Conservation (phyloP, 1,140 invertebrate species). For the Megalonaias nervosa region DNA sequence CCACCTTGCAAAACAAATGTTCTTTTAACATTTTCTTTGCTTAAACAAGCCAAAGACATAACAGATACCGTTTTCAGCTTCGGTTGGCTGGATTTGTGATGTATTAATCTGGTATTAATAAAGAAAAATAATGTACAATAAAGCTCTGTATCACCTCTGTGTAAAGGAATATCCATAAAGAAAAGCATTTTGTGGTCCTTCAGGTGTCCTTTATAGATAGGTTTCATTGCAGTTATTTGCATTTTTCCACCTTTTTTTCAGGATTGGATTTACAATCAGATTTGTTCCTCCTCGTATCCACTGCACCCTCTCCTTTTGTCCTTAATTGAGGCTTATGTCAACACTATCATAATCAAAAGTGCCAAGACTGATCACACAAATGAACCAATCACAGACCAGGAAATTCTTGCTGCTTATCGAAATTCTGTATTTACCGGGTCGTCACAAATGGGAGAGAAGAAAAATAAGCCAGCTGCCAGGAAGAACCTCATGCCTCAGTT, state of each 20-base stretch:
- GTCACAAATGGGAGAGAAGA: conserved; percentile 73
- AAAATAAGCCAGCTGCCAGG: conserved; percentile 11
- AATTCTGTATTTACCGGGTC: conserved; percentile 44
- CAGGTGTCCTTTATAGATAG: not conserved
- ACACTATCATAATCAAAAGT: conserved; percentile 87
- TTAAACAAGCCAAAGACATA: no score
- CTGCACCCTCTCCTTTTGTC: conserved; percentile 93
- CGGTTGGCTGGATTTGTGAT: not conserved
- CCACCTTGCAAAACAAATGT: no score
- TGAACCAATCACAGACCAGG: conserved; percentile 91
- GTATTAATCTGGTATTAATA: no score
- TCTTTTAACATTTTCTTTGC: no score
- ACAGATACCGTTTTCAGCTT: not conserved
- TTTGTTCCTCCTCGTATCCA: conserved; percentile 87
- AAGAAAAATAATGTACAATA: no score
- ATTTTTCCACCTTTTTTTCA: conserved; percentile 36
- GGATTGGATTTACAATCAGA: conserved; percentile 95
- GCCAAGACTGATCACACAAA: conserved; percentile 81
- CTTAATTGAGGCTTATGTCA: conserved; percentile 96
- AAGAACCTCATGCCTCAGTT: conserved; percentile 86
- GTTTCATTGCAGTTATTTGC: not conserved
- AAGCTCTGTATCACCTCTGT: not conserved
- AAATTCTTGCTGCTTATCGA: conserved; percentile 87
- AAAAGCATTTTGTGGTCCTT: not conserved
- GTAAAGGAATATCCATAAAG: not conserved